Evolutionary conservation across 2,113 vertebrate species (phyloP).

Genomic region (Micronisus gabar): DNA sequence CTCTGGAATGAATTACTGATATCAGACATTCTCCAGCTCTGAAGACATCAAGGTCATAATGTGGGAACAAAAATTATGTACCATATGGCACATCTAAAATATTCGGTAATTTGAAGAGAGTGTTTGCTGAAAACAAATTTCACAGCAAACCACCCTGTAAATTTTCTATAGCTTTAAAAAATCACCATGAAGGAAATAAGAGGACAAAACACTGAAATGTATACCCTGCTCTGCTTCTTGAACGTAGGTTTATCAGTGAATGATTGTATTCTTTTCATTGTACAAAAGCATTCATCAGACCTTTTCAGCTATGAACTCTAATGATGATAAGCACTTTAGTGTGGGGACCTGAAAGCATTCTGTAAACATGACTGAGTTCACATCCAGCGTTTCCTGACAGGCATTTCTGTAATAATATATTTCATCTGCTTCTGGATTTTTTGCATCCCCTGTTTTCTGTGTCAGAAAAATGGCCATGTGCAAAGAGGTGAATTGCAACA

Average conservation of each 20-base stretch:
- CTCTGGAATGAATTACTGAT: not conserved
- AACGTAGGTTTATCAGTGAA: not conserved
- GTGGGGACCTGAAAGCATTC: not conserved
- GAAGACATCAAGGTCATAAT: not conserved
- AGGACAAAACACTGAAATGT: not conserved
- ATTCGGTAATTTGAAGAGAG: not conserved
- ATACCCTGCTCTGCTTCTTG: not conserved
- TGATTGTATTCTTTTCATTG: not conserved
- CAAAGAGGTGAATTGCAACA: not conserved
- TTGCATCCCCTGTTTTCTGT: not conserved
- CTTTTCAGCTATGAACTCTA: not conserved
- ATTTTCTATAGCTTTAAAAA: constrained; percentile 23
- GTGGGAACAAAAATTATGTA: not conserved
- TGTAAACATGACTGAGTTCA: not conserved
- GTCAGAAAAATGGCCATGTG: not conserved
- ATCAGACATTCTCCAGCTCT: not conserved
- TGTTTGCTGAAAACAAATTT: constrained; percentile 34
- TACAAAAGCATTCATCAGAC: not conserved
- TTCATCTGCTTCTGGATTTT: not conserved
- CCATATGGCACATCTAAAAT: constrained; percentile 25
- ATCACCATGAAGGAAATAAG: not conserved
- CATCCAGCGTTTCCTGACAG: not conserved
- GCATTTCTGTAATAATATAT: not conserved
- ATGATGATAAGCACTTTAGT: not conserved
- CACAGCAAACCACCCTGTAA: not conserved